Evolutionary conservation across 2,888 invertebrate genomes (phyloP).

Genomic region (Trilocha varians): DNA sequence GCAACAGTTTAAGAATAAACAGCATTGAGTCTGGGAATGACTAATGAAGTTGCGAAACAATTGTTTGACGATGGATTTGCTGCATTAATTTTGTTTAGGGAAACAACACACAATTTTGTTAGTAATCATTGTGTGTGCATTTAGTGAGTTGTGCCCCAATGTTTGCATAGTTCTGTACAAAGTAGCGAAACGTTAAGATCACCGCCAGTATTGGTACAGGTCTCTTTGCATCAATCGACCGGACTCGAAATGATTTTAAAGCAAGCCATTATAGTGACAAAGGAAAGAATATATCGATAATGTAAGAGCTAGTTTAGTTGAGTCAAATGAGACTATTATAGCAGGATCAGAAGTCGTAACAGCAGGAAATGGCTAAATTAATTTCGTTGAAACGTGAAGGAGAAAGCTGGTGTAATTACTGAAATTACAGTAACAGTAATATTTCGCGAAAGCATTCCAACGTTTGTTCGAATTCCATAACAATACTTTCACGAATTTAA

Average conservation of each 20-base stretch:
- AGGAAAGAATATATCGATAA: no score
- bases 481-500: conserved; percentile 18
- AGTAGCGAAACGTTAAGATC: neutral
- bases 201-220: neutral
- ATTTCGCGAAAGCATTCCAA: conserved; percentile 20
- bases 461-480: conserved; percentile 15
- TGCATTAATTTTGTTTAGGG: conserved; percentile 5
- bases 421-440: conserved; percentile 14
- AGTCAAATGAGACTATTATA: neutral
- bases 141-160: neutral
- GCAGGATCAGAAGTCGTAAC: neutral
- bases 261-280: no score
- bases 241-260: no score
- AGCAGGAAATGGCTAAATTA: neutral
- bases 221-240: no score
- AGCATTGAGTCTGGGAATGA: conserved; percentile 4
- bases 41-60: conserved; percentile 6
- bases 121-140: neutral
- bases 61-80: conserved; percentile 1
- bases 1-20: conserved; percentile 48
- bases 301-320: no score
- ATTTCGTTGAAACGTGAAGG: conserved; percentile 18
- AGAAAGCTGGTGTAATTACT: conserved; percentile 23
- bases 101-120: conserved; percentile 6
- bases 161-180: neutral